phyloP scores from a whole-genome alignment of 2,888 invertebrate species.

The Brachynemurus nebulosus region DNA sequence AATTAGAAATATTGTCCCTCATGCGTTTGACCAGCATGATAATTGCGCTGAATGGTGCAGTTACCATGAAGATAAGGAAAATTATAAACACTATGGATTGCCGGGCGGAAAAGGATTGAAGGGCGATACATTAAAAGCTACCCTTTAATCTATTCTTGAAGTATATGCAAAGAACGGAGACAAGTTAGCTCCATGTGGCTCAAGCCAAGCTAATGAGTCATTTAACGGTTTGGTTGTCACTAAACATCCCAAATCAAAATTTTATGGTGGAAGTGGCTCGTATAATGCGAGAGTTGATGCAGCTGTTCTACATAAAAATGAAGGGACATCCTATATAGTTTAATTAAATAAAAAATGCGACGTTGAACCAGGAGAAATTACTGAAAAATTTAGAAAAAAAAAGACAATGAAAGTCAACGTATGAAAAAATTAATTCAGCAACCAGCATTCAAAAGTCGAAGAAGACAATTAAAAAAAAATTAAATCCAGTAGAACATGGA shows the following conservation, averaged over 20 bases:
- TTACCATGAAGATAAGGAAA: not conserved
- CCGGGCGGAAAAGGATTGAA: constrained; percentile 5
- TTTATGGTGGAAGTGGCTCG: constrained; percentile 15
- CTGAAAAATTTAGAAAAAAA: too few relatives aligned
- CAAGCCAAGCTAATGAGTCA: constrained; percentile 15
- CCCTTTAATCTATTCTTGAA: not conserved
- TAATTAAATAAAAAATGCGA: too few relatives aligned
- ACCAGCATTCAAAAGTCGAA: too few relatives aligned
- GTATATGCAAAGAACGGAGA: constrained; percentile 14
- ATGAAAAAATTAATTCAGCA: too few relatives aligned
- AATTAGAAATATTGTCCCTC: constrained; percentile 12
- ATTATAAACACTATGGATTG: constrained; percentile 1
- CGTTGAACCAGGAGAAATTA: too few relatives aligned
- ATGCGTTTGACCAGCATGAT: constrained; percentile 14
- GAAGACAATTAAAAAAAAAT: too few relatives aligned
- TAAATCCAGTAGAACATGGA: too few relatives aligned
- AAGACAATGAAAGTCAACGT: too few relatives aligned
- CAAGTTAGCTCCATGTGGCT: constrained; percentile 15
- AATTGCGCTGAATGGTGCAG: constrained; percentile 14
- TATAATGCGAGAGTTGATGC: constrained; percentile 13
- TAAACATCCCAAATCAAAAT: constrained; percentile 13
- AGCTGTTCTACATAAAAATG: constrained; percentile 14
- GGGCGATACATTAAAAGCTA: not conserved
- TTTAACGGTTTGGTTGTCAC: constrained; percentile 13
- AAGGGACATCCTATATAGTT: constrained; percentile 10